phyloP scores from a whole-genome alignment of 2,888 invertebrate species.

The Dasysyrphus albostriatus region DNA sequence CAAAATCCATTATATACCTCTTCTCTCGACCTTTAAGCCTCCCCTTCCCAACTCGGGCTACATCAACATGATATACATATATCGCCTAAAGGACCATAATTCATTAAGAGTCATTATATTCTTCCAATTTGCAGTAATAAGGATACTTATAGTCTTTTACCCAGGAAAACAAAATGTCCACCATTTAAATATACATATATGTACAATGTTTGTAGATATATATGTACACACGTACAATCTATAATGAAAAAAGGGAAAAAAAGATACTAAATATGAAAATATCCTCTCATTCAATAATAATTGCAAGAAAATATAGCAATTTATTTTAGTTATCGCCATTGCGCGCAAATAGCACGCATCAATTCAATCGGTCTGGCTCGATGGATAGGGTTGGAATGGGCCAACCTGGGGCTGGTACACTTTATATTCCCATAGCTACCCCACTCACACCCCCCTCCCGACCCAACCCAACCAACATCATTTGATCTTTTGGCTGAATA shows the following conservation, averaged over 20 bases:
- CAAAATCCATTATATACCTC: conserved; percentile 25
- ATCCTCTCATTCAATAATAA: conserved; percentile 70
- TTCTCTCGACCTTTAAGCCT: not conserved
- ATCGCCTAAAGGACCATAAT: conserved; percentile 36
- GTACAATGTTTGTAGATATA: too few species aligned
- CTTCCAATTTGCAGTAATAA: conserved; percentile 74
- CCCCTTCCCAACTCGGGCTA: not conserved
- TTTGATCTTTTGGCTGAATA: conserved; percentile 48
- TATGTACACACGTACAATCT: too few species aligned
- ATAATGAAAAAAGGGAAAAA: conserved; percentile 5
- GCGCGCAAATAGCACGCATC: conserved; percentile 63
- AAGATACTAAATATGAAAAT: conserved; percentile 7
- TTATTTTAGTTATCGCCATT: conserved; percentile 69
- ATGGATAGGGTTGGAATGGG: not conserved
- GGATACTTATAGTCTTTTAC: conserved; percentile 65
- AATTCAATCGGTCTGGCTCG: conserved; percentile 49
- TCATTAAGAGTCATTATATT: conserved; percentile 55
- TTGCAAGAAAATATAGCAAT: conserved; percentile 71
- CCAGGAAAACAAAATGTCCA: conserved; percentile 17
- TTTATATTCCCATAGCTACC: not conserved
- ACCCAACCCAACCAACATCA: not conserved
- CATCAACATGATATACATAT: not conserved
- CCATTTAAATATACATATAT: not conserved
- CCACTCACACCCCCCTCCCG: not conserved
- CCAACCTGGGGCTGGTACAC: not conserved